Conservation (phyloP, 2,797 vertebrate species). For the Phyllotis vaccarum region DNA sequence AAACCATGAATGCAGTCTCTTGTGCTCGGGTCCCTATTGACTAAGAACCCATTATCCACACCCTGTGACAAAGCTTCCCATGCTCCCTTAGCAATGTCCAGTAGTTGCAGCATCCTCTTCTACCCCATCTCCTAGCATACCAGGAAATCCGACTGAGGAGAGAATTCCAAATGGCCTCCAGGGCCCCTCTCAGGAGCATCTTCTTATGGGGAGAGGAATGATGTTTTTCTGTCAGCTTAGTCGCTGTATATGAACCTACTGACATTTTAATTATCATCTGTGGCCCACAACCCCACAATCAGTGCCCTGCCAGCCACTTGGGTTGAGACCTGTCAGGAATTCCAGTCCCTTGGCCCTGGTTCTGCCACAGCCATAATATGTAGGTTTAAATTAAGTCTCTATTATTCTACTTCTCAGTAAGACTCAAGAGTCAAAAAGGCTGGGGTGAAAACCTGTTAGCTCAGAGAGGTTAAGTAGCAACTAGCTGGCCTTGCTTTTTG, state of each 20-base stretch:
- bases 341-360: not conserved
- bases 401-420: not conserved
- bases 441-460: not conserved
- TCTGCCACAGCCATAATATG: not conserved
- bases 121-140: not conserved
- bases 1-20: not conserved
- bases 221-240: not conserved
- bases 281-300: not conserved
- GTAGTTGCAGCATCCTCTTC: not conserved
- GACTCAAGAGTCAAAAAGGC: not conserved
- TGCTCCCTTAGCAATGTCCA: not conserved
- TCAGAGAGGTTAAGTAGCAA: not conserved
- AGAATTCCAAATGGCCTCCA: not conserved
- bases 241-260: not conserved
- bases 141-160: constrained; percentile 8
- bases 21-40: not conserved
- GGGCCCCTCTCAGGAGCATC: not conserved
- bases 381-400: not conserved
- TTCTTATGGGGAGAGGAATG: not conserved
- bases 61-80: not conserved
- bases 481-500: not conserved
- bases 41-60: not conserved
- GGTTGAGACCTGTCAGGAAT: not conserved
- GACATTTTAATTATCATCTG: not conserved
- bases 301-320: not conserved